Base-by-base conservation (phyloP, 2,888 invertebrate genomes). In the Serripes groenlandicus region DNA sequence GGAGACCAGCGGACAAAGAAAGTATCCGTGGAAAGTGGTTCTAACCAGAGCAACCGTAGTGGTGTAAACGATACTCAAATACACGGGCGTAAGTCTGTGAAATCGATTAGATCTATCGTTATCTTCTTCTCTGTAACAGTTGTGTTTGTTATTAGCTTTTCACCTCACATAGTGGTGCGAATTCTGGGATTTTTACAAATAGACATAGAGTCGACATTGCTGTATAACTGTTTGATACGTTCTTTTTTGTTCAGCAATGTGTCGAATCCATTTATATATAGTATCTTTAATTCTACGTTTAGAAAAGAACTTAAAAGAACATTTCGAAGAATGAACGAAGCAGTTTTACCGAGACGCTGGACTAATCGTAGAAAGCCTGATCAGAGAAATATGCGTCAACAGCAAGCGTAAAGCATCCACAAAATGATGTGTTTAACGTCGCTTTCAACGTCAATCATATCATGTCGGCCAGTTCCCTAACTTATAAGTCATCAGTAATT, bases 221-320 rank as follows among this genome's bases (percentile, higher is more conserved):
- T 88, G 35, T 90, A 90, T 52, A 90, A 90, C 62, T 83, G 86
- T 28, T 58, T 87, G 0, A 84, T 89, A 5, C 78, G 90, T 18
- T 90, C 90, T 0, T 90, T 87, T 70, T 52, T 90, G 52, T 80
- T 90, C 11, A 88, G 88, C 37, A 88, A 85, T 74, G 87, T 87
- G 7, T 62, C 83, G 9, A 90, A 90, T 72, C 90, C 90, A 0
- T 88, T 90, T 69, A 88, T 90, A 21, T 90, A 90, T 72, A 88
- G 89, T 62, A 88, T 90, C 32, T 64, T 90, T 37, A 89, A 90
- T 60, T 80, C 81, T 28, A 37, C 83, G 28, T 89, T 90, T 34
- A 80, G 89, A 69, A 81, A 87, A 56, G 90, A 92, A 58, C 66
- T 90, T 1, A 84, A 78, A 52, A 52, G 75, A 5, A 80, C 80